phyloP scores from a whole-genome alignment of 2,113 vertebrate species.

The Corynorhinus townsendii region DNA sequence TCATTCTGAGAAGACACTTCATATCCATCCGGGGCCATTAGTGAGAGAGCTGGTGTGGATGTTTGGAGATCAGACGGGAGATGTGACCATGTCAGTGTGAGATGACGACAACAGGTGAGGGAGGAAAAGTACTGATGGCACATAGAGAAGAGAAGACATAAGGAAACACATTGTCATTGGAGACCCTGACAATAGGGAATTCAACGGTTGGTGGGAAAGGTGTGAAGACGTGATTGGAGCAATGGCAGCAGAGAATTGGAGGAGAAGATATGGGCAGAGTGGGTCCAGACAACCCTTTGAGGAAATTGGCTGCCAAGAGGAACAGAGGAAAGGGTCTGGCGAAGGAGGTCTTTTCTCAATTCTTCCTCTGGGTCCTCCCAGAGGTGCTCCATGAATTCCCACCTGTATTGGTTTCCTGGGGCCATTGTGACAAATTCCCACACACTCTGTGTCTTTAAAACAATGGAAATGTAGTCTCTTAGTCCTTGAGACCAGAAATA shows the following conservation, averaged over 20 bases:
- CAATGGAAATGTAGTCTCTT: neutral
- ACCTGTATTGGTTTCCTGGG: neutral
- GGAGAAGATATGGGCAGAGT: too few species aligned
- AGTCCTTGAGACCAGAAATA: neutral
- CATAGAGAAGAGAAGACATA: neutral
- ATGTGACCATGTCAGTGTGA: neutral
- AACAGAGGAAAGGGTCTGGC: neutral
- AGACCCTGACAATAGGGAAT: fast-evolving
- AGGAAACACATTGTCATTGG: too few species aligned
- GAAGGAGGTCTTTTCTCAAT: fast-evolving
- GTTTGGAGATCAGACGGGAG: neutral
- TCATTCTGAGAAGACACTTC: neutral
- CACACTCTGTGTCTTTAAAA: neutral
- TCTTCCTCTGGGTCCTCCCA: too few species aligned
- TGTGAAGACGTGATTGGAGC: neutral
- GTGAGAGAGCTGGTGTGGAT: neutral
- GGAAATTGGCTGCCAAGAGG: neutral
- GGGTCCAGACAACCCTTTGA: neutral
- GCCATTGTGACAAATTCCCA: neutral
- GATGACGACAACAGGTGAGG: neutral
- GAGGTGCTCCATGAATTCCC: neutral
- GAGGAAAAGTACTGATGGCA: too few species aligned
- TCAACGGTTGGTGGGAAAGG: neutral
- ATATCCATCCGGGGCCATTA: neutral
- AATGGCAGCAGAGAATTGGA: too few species aligned